Evolutionary conservation across 1,140 invertebrate genomes (phyloP).

Genomic region (Bombyx mori): DNA sequence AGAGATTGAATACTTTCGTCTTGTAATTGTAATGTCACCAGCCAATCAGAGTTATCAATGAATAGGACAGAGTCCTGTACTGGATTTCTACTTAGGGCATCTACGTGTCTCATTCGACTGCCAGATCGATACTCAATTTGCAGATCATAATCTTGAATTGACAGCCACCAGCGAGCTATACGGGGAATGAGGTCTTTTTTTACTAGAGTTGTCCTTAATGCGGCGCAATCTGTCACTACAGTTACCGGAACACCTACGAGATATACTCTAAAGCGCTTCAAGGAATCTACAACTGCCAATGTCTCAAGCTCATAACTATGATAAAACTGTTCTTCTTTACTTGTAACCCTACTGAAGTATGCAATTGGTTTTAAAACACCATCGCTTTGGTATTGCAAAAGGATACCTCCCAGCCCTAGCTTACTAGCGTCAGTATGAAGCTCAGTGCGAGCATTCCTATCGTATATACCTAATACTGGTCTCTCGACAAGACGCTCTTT

Average conservation of each 20-base stretch:
- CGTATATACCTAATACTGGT: conserved; percentile 36
- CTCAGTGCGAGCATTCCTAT: conserved; percentile 29
- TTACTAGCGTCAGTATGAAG: conserved; percentile 20
- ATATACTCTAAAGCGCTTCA: conserved; percentile 61
- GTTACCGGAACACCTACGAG: conserved; percentile 55
- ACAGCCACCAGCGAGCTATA: conserved; percentile 45
- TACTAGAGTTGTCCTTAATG: conserved; percentile 24
- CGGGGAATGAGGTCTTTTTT: conserved; percentile 32
- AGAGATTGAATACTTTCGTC: too few relatives aligned
- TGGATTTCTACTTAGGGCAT: conserved; percentile 33
- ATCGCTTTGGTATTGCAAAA: conserved; percentile 14
- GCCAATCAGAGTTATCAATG: conserved; percentile 3
- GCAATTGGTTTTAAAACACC: conserved; percentile 9
- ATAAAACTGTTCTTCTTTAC: conserved; percentile 48
- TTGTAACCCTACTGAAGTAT: conserved; percentile 25
- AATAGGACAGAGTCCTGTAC: not conserved
- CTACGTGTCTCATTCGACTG: conserved; percentile 29
- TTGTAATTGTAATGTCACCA: too few relatives aligned
- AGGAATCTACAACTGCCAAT: conserved; percentile 59
- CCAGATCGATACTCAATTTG: conserved; percentile 43
- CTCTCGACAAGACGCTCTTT: conserved; percentile 11
- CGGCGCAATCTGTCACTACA: conserved; percentile 52
- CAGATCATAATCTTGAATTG: too few relatives aligned
- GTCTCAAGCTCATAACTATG: conserved; percentile 57
- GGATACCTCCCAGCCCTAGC: conserved; percentile 29